Evolutionary conservation across 2,113 vertebrate genomes (phyloP), one percentile per base, ranked within the genome.

Genomic region (Lycaon pictus): DNA sequence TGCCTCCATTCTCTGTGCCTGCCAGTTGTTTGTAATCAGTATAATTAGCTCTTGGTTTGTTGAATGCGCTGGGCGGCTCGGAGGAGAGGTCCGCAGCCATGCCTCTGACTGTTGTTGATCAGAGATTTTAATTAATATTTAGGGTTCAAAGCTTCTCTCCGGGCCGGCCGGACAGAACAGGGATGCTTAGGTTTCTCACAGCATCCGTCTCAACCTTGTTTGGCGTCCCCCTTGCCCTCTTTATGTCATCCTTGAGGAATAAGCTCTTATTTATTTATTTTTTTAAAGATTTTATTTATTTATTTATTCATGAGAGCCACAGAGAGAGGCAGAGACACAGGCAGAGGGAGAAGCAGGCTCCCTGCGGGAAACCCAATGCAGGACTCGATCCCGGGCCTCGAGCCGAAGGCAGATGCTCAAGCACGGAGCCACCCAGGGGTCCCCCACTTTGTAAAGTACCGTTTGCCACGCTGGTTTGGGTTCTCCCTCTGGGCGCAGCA

Each of bases 21-120:
- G 95, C 93, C 94, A 80, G 95, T 95, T 97, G 96, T 97, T 97
- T 97, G 92, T 98, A 98, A 98, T 97, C 93, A 96, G 96, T 91
- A 97, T 98, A 98, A 98, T 98, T 98, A 98, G 93, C 72, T 94
- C 93, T 98, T 97, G 98, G 97, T 97, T 94, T 98, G 98, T 96
- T 96, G 97, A 95, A 84, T 98, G 97, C 79, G 51, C 96, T 98
- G 97, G 95, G 97, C 37, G 69, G 97, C 96, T 83, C 60, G 95
- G 77, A 92, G 86, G 88, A 97, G 92, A 79, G 86, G 85, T 65
- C 96, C 83, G 71, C 72, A 82, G 96, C 88, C 94, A 51, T 48
- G 90, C 88, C 94, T 96, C 77, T 51, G 16, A 72, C 65, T 88
- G 83, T 56, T 93, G 97, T 88, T 93, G 88, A 96, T 96, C 96